phyloP scores from a whole-genome alignment of 2,797 vertebrate genomes.

The Telmatherina bonti region DNA sequence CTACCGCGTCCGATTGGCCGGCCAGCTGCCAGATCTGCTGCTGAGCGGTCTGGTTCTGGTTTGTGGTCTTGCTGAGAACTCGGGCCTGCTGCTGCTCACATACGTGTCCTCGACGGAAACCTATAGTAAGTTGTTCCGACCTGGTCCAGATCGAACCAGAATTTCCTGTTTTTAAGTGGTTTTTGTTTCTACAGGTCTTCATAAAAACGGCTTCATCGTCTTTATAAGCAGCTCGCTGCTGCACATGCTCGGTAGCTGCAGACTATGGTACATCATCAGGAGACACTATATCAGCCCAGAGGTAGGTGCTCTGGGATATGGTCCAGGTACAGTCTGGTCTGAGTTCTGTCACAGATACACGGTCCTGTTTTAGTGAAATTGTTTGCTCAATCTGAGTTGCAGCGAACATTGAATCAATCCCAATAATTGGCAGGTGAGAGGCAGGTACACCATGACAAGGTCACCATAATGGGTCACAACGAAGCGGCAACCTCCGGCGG shows the following conservation, averaged over 20 bases:
- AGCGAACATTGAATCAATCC: no score
- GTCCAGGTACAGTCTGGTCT: no score
- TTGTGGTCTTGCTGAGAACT: constrained; percentile 86
- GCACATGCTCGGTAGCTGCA: constrained; percentile 92
- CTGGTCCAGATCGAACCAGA: no score
- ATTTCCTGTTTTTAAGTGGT: not conserved
- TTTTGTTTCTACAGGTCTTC: constrained; percentile 83
- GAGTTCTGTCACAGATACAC: no score
- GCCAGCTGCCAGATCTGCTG: constrained; percentile 75
- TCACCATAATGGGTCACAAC: no score
- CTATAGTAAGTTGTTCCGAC: constrained; percentile 80
- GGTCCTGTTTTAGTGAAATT: no score
- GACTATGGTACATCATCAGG: constrained; percentile 89
- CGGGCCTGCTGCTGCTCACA: constrained; percentile 90
- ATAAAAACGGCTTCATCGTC: constrained; percentile 88
- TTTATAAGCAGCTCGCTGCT: constrained; percentile 88
- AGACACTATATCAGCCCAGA: constrained; percentile 86
- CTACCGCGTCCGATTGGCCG: constrained; percentile 83
- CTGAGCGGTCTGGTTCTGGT: constrained; percentile 82
- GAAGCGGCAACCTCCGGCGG: no score
- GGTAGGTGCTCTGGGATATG: constrained; percentile 71
- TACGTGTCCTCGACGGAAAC: constrained; percentile 93
- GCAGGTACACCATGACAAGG: no score
- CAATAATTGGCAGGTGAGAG: no score
- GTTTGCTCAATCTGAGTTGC: no score